phyloP scores from a whole-genome alignment of 2,797 vertebrate genomes.

The Schizopygopsis malacanthus region DNA sequence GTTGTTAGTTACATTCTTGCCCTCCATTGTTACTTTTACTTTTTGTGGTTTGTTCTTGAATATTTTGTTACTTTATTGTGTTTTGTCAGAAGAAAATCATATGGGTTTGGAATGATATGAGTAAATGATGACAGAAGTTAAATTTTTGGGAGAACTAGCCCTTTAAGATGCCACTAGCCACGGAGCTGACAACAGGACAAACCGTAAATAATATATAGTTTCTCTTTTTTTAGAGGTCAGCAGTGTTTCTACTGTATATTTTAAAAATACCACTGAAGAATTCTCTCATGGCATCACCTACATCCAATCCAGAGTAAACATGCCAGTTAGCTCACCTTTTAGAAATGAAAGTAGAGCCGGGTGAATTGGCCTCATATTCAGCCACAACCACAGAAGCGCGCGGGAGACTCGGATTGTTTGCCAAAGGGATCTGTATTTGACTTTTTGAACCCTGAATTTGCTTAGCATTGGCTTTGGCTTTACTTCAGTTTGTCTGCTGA shows the following conservation, averaged over 20 bases:
- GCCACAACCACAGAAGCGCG: conserved; percentile 19
- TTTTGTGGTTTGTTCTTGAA: not conserved
- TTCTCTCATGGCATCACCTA: conserved; percentile 1
- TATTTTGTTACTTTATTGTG: not conserved
- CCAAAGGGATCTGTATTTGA: conserved; percentile 54
- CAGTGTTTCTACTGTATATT: not conserved
- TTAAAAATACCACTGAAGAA: not conserved
- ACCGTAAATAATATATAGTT: conserved; percentile 30
- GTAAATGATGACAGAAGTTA: conserved; percentile 1
- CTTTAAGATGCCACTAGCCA: not conserved
- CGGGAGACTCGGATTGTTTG: conserved; percentile 46
- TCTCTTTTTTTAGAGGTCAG: conserved; percentile 27
- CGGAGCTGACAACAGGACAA: conserved; percentile 3
- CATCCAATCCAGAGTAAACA: not conserved
- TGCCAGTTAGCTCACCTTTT: conserved; percentile 13
- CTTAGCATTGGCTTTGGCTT: conserved; percentile 59
- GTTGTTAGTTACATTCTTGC: not conserved
- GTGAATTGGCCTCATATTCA: conserved; percentile 18
- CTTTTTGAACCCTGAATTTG: conserved; percentile 61
- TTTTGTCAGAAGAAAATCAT: not conserved
- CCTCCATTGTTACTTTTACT: not conserved
- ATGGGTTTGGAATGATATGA: not conserved
- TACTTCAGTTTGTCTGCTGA: conserved; percentile 52
- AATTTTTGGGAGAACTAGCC: not conserved
- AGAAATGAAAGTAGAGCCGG: not conserved